Conservation (phyloP, 2,888 invertebrate genomes). For the Zootermopsis nevadensis region DNA sequence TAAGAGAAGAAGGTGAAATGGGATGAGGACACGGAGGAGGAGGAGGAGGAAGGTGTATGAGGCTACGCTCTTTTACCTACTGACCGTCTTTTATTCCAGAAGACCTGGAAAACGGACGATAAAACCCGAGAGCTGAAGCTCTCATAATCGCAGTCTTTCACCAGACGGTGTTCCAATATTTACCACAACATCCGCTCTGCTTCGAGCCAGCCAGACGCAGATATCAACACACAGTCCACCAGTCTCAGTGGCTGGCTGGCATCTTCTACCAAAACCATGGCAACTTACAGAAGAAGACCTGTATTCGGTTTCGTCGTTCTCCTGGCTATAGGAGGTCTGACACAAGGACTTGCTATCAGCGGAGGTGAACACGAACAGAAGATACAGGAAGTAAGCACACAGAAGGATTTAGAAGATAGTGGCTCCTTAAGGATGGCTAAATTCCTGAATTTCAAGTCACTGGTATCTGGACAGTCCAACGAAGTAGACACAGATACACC, state of each 20-base stretch:
- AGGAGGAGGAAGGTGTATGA: slow-evolving; percentile 1
- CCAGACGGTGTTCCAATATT: background rate
- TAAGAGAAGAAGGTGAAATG: background rate
- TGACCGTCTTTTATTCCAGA: slow-evolving; percentile 43
- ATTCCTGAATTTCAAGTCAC: slow-evolving; percentile 44
- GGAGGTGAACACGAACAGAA: background rate
- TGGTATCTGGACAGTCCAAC: slow-evolving; percentile 32
- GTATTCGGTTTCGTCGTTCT: background rate
- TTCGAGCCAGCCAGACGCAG: slow-evolving; percentile 1
- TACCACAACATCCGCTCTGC: background rate
- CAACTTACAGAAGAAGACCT: background rate
- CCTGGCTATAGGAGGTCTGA: background rate
- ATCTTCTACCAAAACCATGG: background rate
- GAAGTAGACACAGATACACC: slow-evolving; percentile 42
- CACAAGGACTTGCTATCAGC: slow-evolving; percentile 23
- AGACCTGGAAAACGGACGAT: slow-evolving; percentile 23
- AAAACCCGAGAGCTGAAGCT: slow-evolving; percentile 25
- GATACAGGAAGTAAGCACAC: background rate
- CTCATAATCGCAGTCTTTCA: slow-evolving; percentile 12
- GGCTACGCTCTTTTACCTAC: slow-evolving; percentile 36
- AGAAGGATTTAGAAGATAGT: slow-evolving; percentile 1
- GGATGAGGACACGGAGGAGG: background rate
- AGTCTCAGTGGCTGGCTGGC: slow-evolving; percentile 20
- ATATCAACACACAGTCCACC: background rate
- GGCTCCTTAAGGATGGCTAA: slow-evolving; percentile 24